Base-by-base conservation (phyloP, 2,888 invertebrate genomes). In the Anodontia alba region DNA sequence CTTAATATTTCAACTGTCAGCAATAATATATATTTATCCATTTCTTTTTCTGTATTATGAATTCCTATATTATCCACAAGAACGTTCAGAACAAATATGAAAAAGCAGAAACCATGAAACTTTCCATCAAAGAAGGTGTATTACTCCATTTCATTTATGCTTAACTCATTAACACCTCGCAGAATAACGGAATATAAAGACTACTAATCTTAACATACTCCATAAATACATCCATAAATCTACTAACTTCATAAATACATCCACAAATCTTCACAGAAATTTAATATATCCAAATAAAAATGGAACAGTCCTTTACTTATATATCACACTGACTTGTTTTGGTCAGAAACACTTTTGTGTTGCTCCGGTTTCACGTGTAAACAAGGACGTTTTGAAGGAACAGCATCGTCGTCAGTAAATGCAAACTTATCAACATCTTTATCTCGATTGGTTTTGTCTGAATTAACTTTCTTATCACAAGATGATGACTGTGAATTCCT, bases 361-460 rank as follows among this genome's bases (percentile, higher is more conserved):
- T 26, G 54, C 7, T 54, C 54, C 33, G 20, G 33, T 33, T 62
- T 62, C 31, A 33, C 17, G 20, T 62, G 62, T 33, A 62, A 62
- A 31, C 33, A 15, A 20, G 33, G 62, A 33, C 62, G 62, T 33
- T 33, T 8, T 10, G 62, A 31, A 15, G 62, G 31, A 62, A 62
- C 20, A 17, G 79, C 76, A 26, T 86, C 87, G 2, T 87, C 87
- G 38, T 88, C 88, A 15, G 88, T 85, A 75, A 87, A 87, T 7
- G 85, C 87, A 69, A 77, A 89, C 68, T 76, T 87, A 76, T 89
- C 88, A 12, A 83, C 57, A 42, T 83, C 75, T 20, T 76, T 54
- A 31, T 73, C 54, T 51, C 43, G 67, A 12, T 33, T 49, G 23
- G 15, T 33, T 29, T 8, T 57, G 36, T 57, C 57, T 23, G 38